Base-by-base conservation (phyloP, 2,113 vertebrate species). In the Mus spicilegus region DNA sequence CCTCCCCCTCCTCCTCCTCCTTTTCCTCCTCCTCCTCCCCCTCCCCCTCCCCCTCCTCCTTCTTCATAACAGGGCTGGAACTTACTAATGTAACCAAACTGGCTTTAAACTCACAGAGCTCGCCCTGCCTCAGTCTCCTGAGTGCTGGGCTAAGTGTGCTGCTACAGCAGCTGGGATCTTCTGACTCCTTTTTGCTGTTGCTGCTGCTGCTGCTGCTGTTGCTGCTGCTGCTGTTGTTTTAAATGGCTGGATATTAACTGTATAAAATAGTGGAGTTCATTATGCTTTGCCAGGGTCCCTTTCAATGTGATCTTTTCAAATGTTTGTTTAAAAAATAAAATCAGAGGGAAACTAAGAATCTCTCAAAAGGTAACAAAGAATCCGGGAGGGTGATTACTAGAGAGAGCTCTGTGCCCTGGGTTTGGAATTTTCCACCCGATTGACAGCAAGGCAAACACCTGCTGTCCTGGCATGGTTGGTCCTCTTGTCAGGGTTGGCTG, bases 371-470 rank as follows among this genome's bases (percentile, higher is more conserved):
- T 92, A 81, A 14, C 30, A 85, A 81, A 95, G 70, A 61, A n/a
- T 84, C 87, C 61, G 65, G 88, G 91, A 72, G 58, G 86, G 54
- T 51, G 39, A 65, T 76, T 67, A 93, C 78, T 85, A 54, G n/a
- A 58, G 69, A 96, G 84, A 93, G 39, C 42, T 95, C 82, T 92
- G 84, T 86, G 65, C 54, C 46, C 2, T 9, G 87, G 51, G 39
- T 39, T 89, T 84, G 90, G 92, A 92, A 96, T 82, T 93, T 92
- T 96, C 92, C 85, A 70, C 67, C 77, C 46, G 54, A 65, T 30
- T 82, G 93, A 90, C 89, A 28, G 81, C 61, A 95, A 97, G 36
- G 72, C 93, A 96, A 96, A 95, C 46, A 90, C 86, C 46, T 81
- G 80, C 94, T 77, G 77, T 85, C 96, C 95, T 61, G 49, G 49